Evolutionary conservation across 1,140 invertebrate genomes (phyloP), one percentile per base, ranked within the genome.

Genomic region (Rhopalosiphum maidis): DNA sequence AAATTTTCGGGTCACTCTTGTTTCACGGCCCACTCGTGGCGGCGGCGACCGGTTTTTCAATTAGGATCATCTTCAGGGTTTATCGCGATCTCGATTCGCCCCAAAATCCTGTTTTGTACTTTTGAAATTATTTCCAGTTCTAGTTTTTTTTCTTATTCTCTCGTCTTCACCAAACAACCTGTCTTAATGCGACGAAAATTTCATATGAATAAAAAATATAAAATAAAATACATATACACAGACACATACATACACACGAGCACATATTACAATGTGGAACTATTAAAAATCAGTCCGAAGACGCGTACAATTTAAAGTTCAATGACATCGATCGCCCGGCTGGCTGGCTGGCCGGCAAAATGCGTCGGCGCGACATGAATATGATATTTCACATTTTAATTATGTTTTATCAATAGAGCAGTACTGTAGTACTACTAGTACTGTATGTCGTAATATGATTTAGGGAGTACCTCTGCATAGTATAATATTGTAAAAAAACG

Each of bases 1-100:
- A 92, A 92, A 92, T 92, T 92, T 92, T 92, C 77, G 91, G 91
- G 91, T 92, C 91, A 92, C 91, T 92, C 91, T 92, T 92, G 91
- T 92, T 92, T 83, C 60, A 82, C 91, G 35, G 91, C 91, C 91
- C 91, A 92, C 91, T 92, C 91, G 91, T 77, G 77, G 86, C 83
- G 35, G 51, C 90, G 30, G 23, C 68, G 91, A 92, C 91, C 91
- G 91, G 91, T 92, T 92, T 92, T 92, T 92, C 91, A 92, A 92
- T 92, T 92, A 92, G 91, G 91, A 92, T 92, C 91, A 92, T 92
- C 91, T 92, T 92, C 91, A 92, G 91, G 77, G 91, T 92, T 92
- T 92, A 92, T 92, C 91, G 91, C 91, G 91, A 92, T 92, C 60
- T 83, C 68, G 91, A 92, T 92, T 92, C 68, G 91, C 46, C 91